phyloP scores from a whole-genome alignment of 2,797 vertebrate genomes.

The Sternotherus odoratus region DNA sequence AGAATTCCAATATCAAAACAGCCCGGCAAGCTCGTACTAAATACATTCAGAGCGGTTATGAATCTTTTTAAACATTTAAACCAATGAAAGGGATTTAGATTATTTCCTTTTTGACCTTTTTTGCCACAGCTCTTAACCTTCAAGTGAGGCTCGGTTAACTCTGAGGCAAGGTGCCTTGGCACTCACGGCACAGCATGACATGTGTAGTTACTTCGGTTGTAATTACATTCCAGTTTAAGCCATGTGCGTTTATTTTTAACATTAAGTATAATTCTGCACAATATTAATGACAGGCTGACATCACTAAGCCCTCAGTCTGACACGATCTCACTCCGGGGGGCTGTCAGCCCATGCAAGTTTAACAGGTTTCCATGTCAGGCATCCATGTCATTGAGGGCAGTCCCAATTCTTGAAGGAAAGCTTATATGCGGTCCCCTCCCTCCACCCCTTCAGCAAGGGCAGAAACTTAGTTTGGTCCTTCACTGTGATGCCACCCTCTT shows the following conservation, averaged over 20 bases:
- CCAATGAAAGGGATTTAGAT: conserved; percentile 24
- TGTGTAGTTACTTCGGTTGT: conserved; percentile 1
- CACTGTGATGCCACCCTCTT: background rate
- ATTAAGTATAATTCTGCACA: background rate
- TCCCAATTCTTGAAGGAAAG: background rate
- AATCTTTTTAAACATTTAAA: conserved; percentile 47
- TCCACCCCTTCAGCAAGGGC: background rate
- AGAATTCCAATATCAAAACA: conserved; percentile 32
- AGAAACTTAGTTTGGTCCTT: background rate
- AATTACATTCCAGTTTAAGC: conserved; percentile 34
- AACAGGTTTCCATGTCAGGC: background rate
- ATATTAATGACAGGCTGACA: background rate
- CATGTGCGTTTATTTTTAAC: background rate
- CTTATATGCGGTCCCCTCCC: background rate
- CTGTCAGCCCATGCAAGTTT: background rate
- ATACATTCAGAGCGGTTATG: conserved; percentile 15
- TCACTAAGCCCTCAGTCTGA: background rate
- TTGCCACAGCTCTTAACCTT: conserved; percentile 39
- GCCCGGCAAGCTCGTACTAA: background rate
- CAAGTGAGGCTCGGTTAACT: conserved; percentile 28
- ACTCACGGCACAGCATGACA: background rate
- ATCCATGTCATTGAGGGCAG: background rate
- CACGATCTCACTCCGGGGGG: background rate
- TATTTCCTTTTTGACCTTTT: conserved; percentile 55
- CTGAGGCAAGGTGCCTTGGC: background rate